A percentile compares a stretch with the other conserved stretches of the same genome.
Evolutionary conservation across 1,140 invertebrate species (phyloP).

Genomic region (Adoxophyes honmai): DNA sequence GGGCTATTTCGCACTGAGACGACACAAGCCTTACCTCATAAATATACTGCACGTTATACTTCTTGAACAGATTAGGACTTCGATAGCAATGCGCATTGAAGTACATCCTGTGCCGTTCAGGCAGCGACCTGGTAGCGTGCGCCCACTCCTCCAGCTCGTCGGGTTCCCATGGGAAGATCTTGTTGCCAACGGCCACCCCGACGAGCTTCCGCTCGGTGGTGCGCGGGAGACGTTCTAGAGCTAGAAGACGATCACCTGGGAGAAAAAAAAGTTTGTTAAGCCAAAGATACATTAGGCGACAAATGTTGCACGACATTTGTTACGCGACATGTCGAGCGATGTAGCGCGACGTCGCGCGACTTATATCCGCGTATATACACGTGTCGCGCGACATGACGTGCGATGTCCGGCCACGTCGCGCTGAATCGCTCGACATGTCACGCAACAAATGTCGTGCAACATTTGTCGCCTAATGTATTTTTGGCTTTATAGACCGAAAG

Average conservation of each 20-base stretch:
- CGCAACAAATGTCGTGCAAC: too few relatives aligned
- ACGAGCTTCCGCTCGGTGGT: slow-evolving; percentile 45
- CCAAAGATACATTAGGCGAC: too few relatives aligned
- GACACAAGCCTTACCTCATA: slow-evolving; percentile 45
- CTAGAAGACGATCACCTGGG: slow-evolving; percentile 56
- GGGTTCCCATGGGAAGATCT: slow-evolving; percentile 48
- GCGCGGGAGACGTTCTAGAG: slow-evolving; percentile 38
- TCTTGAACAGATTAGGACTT: slow-evolving; percentile 49
- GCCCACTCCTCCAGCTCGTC: slow-evolving; percentile 59
- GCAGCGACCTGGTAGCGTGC: slow-evolving; percentile 36
- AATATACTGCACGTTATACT: slow-evolving; percentile 49
- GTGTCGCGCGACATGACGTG: too few relatives aligned
- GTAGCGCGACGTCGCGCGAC: too few relatives aligned
- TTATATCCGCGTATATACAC: too few relatives aligned
- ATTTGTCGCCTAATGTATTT: too few relatives aligned
- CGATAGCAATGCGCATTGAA: slow-evolving; percentile 52
- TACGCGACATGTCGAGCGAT: too few relatives aligned
- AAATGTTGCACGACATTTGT: too few relatives aligned
- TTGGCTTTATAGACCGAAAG: too few relatives aligned
- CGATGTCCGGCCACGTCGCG: too few relatives aligned
- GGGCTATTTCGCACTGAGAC: neutral
- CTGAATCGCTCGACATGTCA: too few relatives aligned
- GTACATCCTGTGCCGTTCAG: slow-evolving; percentile 53
- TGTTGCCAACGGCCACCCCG: slow-evolving; percentile 46
- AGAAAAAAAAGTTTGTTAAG: too few relatives aligned